Percentiles rank a stretch among this genome's conserved stretches.
Evolutionary conservation across 2,113 vertebrate genomes (phyloP).

Genomic region (Embiotoca jacksoni): DNA sequence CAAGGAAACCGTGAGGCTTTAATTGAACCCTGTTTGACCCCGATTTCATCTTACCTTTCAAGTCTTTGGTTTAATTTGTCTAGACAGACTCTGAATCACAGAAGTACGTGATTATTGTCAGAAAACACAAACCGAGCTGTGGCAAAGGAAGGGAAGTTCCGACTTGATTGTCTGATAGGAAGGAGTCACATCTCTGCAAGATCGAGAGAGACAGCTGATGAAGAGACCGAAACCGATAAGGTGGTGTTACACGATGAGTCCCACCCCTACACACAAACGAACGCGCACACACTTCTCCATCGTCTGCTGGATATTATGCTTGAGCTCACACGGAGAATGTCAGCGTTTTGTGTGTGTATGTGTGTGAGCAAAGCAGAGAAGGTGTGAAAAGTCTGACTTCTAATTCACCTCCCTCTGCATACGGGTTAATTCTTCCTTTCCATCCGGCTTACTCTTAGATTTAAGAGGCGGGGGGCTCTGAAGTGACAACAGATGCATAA

Average conservation of each 20-base stretch:
- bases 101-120: neutral
- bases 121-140: neutral
- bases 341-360: slow-evolving; percentile 26
- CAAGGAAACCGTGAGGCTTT: neutral
- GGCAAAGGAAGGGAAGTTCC: neutral
- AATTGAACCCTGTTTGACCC: neutral
- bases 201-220: slow-evolving; percentile 49
- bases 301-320: slow-evolving; percentile 75
- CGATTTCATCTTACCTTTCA: neutral
- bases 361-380: slow-evolving; percentile 42
- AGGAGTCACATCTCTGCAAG: slow-evolving; percentile 5
- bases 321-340: slow-evolving; percentile 72
- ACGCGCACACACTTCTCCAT: slow-evolving; percentile 62
- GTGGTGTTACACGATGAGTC: slow-evolving; percentile 46
- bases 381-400: slow-evolving; percentile 80
- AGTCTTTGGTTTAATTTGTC: slow-evolving; percentile 26
- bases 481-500: slow-evolving; percentile 60
- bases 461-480: slow-evolving; percentile 33
- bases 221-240: slow-evolving; percentile 61
- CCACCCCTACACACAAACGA: slow-evolving; percentile 11
- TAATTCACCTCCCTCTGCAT: slow-evolving; percentile 74
- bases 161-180: slow-evolving; percentile 46
- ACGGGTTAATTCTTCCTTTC: slow-evolving; percentile 74
- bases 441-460: slow-evolving; percentile 67
- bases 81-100: slow-evolving; percentile 59